These are phyloP conservation scores for Mungos mungo DNA, from an alignment of 2,113 vertebrate genomes.

Conservation along the genomic window DNA sequence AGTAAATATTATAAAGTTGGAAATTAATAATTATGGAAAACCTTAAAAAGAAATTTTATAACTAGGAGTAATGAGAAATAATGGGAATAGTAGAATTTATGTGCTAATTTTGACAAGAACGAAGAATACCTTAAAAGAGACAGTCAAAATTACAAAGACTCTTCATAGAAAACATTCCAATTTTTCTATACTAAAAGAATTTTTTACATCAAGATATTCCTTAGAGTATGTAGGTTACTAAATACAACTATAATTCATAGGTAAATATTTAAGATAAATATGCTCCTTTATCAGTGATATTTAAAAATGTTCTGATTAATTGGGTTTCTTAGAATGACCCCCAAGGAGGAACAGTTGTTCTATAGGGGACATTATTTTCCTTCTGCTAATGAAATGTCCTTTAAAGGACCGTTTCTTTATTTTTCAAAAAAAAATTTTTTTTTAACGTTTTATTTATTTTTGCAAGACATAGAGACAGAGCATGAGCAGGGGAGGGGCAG, in stretches of 20 bases:
- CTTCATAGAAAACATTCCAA: neutral
- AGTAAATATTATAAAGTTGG: slow-evolving; percentile 17
- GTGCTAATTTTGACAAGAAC: neutral
- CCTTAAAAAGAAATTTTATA: neutral
- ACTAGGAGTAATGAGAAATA: neutral
- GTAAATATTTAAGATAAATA: neutral
- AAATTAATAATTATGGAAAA: slow-evolving; percentile 23
- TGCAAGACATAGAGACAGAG: no score
- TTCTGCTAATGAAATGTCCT: neutral
- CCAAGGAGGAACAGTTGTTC: neutral
- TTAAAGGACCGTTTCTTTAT: neutral
- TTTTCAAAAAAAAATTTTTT: no score
- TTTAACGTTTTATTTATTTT: no score
- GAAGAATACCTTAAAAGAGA: neutral
- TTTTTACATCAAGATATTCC: neutral
- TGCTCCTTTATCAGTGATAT: neutral
- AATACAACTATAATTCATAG: neutral
- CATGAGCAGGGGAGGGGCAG: no score
- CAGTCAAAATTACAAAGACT: neutral
- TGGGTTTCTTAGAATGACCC: neutral
- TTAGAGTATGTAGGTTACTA: neutral
- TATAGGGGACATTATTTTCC: neutral
- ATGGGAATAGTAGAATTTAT: neutral
- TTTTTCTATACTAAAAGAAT: neutral
- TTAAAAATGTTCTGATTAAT: neutral